A percentile compares a stretch with the other conserved stretches of the same genome.
Evolutionary conservation across 2,888 invertebrate species (phyloP).

Genomic region (Luperina nickerlii): DNA sequence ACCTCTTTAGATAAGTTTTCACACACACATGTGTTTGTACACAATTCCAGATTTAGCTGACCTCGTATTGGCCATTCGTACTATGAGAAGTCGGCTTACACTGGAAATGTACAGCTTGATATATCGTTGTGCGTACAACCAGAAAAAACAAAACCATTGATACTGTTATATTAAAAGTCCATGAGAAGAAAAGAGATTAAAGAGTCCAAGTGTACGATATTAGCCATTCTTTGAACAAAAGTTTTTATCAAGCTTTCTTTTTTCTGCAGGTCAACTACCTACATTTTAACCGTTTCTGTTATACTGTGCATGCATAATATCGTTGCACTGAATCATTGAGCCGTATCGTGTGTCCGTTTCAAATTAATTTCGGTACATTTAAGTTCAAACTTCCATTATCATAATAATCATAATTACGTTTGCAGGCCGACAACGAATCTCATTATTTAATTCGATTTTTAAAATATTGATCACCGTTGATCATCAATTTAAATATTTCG

Average conservation of each 20-base stretch:
- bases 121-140: background rate
- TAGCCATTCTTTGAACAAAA: background rate
- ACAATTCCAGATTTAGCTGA: background rate
- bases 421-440: conserved; percentile 50
- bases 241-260: background rate
- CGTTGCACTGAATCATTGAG: conserved; percentile 12
- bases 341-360: conserved; percentile 3
- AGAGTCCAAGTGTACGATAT: background rate
- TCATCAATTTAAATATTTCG: conserved; percentile 1
- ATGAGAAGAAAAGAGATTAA: background rate
- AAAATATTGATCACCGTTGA: conserved; percentile 17
- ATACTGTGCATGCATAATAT: background rate
- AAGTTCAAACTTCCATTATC: conserved; percentile 32
- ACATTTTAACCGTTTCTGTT: background rate
- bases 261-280: background rate
- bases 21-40: background rate
- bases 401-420: conserved; percentile 34
- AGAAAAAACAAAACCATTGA: background rate
- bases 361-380: conserved; percentile 28
- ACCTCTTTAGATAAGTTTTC: background rate
- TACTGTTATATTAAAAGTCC: background rate
- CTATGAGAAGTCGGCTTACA: background rate
- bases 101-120: background rate
- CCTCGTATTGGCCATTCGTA: background rate
- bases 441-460: conserved; percentile 42